Conservation (phyloP, 2,797 vertebrate genomes). For the Tarsius wallacei region DNA sequence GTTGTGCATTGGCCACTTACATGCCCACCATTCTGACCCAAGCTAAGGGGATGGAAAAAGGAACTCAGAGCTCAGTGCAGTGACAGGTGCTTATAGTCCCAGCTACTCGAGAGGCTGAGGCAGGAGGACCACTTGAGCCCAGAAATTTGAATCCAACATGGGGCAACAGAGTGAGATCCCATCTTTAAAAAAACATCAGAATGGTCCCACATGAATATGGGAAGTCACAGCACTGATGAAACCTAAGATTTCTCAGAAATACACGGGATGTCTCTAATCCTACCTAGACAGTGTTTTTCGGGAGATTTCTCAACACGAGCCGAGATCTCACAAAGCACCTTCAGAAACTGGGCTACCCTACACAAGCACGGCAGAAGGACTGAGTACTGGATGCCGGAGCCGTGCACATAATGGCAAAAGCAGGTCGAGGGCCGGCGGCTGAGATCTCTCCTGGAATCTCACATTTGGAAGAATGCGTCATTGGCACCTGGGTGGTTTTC, state of each 20-base stretch:
- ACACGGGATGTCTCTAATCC: slow-evolving; percentile 16
- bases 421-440: slow-evolving; percentile 24
- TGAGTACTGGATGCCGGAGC: background rate
- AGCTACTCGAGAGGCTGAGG: background rate
- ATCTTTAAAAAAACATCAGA: too few species aligned
- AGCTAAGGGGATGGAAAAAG: slow-evolving; percentile 35
- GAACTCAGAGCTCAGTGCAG: background rate
- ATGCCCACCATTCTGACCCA: slow-evolving; percentile 47
- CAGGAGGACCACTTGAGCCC: background rate
- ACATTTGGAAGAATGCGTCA: background rate
- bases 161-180: background rate
- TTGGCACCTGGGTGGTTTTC: slow-evolving; percentile 91
- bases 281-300: slow-evolving; percentile 57
- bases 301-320: slow-evolving; percentile 58
- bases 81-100: background rate
- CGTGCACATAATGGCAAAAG: slow-evolving; percentile 14
- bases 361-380: slow-evolving; percentile 32
- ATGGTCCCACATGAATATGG: slow-evolving; percentile 56
- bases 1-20: background rate
- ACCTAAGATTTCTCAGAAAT: slow-evolving; percentile 50
- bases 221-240: slow-evolving; percentile 49
- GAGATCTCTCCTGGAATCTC: background rate
- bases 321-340: slow-evolving; percentile 68
- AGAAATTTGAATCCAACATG: background rate
- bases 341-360: background rate